phyloP scores from a whole-genome alignment of 92 coral and sea anemone species.

The Muricea muricata region DNA sequence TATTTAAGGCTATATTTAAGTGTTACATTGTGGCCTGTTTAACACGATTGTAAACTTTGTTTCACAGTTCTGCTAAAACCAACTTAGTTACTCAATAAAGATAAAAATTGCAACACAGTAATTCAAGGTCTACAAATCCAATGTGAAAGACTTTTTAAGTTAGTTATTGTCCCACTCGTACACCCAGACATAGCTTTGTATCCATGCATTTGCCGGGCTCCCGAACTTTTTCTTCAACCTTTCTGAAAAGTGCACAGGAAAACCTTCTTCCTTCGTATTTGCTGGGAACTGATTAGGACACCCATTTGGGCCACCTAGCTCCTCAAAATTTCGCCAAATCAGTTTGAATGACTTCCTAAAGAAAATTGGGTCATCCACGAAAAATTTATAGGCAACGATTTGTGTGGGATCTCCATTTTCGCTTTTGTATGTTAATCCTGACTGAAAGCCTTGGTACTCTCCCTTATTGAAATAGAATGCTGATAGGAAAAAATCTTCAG shows the following conservation, averaged over 20 bases:
- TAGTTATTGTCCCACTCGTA: constrained; percentile 21
- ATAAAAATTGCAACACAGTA: too few relatives aligned
- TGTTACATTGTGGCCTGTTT: too few relatives aligned
- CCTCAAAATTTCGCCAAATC: constrained; percentile 55
- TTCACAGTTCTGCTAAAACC: too few relatives aligned
- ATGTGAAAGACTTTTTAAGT: too few relatives aligned
- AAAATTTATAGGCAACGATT: constrained; percentile 58
- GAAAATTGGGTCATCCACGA: constrained; percentile 58
- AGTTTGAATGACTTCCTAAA: constrained; percentile 53
- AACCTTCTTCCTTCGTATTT: background rate
- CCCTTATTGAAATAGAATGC: constrained; percentile 54
- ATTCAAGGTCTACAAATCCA: too few relatives aligned
- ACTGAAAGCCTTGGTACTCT: constrained; percentile 4
- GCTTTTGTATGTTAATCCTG: constrained; percentile 40
- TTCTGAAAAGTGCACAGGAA: background rate
- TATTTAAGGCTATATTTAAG: background rate
- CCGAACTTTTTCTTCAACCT: background rate
- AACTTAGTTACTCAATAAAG: too few relatives aligned
- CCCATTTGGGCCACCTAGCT: background rate
- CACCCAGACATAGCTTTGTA: constrained; percentile 40
- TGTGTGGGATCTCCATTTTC: background rate
- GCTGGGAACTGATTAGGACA: constrained; percentile 34
- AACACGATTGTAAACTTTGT: too few relatives aligned
- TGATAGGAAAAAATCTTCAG: constrained; percentile 66
- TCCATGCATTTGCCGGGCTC: background rate